Conservation (phyloP, 1,140 invertebrate species). For the Brachionus plicatilis region DNA sequence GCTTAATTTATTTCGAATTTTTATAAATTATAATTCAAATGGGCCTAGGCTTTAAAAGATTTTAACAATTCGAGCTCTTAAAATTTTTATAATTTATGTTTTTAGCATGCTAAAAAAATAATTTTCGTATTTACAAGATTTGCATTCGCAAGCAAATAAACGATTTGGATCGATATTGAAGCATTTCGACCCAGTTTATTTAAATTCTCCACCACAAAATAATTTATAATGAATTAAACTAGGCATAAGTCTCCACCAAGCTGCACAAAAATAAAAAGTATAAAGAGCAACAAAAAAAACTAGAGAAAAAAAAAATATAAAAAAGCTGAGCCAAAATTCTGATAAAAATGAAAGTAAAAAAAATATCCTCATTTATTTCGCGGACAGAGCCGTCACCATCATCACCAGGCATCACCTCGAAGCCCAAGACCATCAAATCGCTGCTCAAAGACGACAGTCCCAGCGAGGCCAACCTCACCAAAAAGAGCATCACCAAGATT, state of each 20-base stretch:
- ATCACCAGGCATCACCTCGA: neutral
- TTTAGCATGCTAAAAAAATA: neutral
- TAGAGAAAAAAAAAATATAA: no score
- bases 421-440: neutral
- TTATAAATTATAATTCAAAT: neutral
- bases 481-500: neutral
- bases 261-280: no score
- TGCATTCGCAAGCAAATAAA: neutral
- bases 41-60: neutral
- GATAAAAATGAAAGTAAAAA: neutral
- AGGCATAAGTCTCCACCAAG: neutral
- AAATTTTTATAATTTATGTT: neutral
- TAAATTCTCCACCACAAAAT: neutral
- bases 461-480: neutral
- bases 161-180: neutral
- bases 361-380: neutral
- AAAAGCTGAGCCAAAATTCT: neutral
- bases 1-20: neutral
- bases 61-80: neutral
- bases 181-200: neutral
- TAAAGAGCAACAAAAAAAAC: no score
- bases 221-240: neutral
- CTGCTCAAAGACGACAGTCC: neutral
- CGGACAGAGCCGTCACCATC: neutral
- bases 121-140: neutral